Conservation (phyloP, 2,113 vertebrate species). For the Corythaixoides concolor region DNA sequence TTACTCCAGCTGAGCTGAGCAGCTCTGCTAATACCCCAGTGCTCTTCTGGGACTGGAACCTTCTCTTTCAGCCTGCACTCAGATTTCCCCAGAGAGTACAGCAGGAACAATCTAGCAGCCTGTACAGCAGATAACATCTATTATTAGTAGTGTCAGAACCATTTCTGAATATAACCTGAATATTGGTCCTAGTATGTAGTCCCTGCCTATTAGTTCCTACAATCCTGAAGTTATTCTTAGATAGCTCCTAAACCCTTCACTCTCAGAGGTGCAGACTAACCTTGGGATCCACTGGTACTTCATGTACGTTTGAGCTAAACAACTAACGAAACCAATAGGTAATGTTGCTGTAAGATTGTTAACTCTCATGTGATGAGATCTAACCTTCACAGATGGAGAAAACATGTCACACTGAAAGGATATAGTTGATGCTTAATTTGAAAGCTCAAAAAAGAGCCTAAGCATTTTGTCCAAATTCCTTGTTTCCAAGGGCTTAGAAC, state of each 20-base stretch:
- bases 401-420: neutral
- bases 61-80: neutral
- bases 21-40: neutral
- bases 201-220: neutral
- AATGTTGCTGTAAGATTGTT: neutral
- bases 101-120: neutral
- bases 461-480: neutral
- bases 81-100: neutral
- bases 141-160: neutral
- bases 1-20: neutral
- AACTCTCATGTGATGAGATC: neutral
- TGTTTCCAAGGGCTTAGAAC: neutral
- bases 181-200: neutral
- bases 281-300: neutral
- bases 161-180: neutral
- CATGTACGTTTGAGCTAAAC: neutral
- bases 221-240: neutral
- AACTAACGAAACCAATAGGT: neutral
- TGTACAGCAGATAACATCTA: neutral
- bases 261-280: neutral
- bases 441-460: neutral
- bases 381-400: neutral
- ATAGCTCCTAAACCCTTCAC: neutral
- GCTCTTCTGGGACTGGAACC: neutral
- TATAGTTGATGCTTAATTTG: neutral